These are phyloP conservation scores for Drosophila paracracens DNA, from an alignment of 2,888 invertebrate genomes.

Conservation along the genomic window DNA sequence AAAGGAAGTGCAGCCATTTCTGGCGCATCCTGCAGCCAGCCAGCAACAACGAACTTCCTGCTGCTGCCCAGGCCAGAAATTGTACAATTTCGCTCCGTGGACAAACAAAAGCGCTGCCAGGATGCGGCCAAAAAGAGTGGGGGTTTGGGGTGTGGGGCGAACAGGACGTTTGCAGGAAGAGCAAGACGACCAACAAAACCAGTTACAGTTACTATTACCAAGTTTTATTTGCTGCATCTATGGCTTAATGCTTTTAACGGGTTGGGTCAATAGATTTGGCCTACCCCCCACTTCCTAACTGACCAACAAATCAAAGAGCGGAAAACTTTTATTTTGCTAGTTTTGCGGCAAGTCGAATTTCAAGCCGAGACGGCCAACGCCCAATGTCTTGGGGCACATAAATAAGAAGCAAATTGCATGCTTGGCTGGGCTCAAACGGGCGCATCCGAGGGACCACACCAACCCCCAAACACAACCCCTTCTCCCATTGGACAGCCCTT, in stretches of 20 bases:
- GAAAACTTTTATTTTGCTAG: conserved; percentile 77
- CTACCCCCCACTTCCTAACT: not conserved
- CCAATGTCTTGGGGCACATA: conserved; percentile 64
- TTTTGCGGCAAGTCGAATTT: conserved; percentile 57
- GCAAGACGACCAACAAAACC: conserved; percentile 27
- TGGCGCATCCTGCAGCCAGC: conserved; percentile 68
- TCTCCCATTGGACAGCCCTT: conserved; percentile 31
- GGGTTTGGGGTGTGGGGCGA: not conserved
- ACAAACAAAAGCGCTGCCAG: conserved; percentile 70
- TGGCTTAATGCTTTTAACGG: conserved; percentile 58
- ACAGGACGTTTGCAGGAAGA: conserved; percentile 31
- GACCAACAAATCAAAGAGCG: conserved; percentile 77
- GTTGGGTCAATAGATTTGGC: conserved; percentile 66
- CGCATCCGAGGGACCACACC: conserved; percentile 30
- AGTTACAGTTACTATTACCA: conserved; percentile 33
- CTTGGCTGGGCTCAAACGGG: conserved; percentile 48
- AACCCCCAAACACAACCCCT: not conserved
- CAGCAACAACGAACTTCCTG: conserved; percentile 60
- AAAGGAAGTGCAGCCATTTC: conserved; percentile 75
- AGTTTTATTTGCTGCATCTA: conserved; percentile 56
- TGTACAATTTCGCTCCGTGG: conserved; percentile 67
- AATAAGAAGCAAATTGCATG: conserved; percentile 76
- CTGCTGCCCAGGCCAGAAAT: conserved; percentile 57
- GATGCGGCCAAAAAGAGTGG: conserved; percentile 44
- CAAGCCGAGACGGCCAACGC: conserved; percentile 36